Base-by-base conservation (phyloP, 1,140 invertebrate species). In the Drosophila santomea region DNA sequence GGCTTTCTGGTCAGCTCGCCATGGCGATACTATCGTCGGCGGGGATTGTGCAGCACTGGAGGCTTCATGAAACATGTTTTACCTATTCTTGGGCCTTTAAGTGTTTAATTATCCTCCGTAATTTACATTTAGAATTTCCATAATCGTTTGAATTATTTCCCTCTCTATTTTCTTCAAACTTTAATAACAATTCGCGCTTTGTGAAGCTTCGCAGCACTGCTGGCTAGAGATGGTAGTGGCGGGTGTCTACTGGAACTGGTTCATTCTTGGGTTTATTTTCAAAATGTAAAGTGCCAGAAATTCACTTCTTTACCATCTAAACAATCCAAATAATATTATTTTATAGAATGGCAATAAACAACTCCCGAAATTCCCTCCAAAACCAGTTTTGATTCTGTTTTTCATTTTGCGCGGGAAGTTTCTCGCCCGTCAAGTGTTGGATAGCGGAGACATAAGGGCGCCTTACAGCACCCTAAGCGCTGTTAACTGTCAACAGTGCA, bases 321-420 rank as follows among this genome's bases (percentile, higher is more conserved):
- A 4, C 20, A 20, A 20, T 3, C n/a, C 14, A 32, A 3, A 28
- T 38, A 3, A 12, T 32, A 32, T 32, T 2, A 41, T 10, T 8
- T 4, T 17, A 3, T 0, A 11, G 11, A 14, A 10, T 2, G n/a
- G 10, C 39, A 20, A 20, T 4, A 0, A 17, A 12, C 14, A 35
- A 8, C 8, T 3, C 1, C 4, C 0, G 14, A n/a, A 1, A 20
- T 0, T 17, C 1, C 0, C 3, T 3, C 3, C 2, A 11, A 11
- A 10, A 28, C 23, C 3, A 20, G 10, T 47, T 20, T 47, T 12
- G 8, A 17, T 51, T 48, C 17, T 47, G 36, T 38, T 38, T 36
- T 20, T 35, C 1, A 68, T 57, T 68, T 71, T 71, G 67, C 67
- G 67, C 67, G 67, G 67, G 67, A 71, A 71, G 23, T 41, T 54